Evolutionary conservation across 2,888 invertebrate genomes (phyloP), one percentile per base, ranked within the genome.

Genomic region (Drymonia ruficornis): DNA sequence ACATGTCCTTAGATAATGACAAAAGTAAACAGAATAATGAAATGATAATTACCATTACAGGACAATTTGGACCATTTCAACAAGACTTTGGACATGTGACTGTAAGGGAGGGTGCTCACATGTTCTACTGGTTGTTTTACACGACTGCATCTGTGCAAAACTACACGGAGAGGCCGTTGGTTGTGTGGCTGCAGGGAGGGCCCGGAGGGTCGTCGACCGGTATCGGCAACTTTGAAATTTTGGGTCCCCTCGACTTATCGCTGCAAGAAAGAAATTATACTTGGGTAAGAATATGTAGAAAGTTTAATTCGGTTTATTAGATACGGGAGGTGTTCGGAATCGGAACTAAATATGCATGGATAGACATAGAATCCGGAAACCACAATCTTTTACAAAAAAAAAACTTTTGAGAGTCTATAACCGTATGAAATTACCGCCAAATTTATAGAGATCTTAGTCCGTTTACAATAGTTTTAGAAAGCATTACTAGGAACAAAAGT

Each of bases 121-220:
- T 97, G 95, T 97, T 98, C 83, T 98, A 96, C 94, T 98, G 97
- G 97, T 84, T 98, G 36, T 97, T 96, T 78, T 96, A 96, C 76
- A 96, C 96, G 13, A 95, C 95, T 0, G 94, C 95, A 0, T 86
- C 93, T 49, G 95, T 94, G 0, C 64, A 74, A 5, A 90, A 91
- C 45, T 94, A 94, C 74, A 94, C 94, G 0, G 94, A 96, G 1
- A 93, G 94, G 42, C 98, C 98, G 0, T 86, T 98, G 28, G 89
- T 97, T n/a, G 95, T 98, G 53, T 98, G 98, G 98, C 90, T 98
- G 12, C 96, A 98, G 93, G 98, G 98, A 5, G 98, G 98, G 0
- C 98, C 98, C 0, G 98, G 94, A 0, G 96, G 95, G 0, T 96
- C 96, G 0, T 96, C 96, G 7, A 96, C 96, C 0, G 96, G 95